Conservation (phyloP, 2,888 invertebrate genomes). For the Acronicta aceris region DNA sequence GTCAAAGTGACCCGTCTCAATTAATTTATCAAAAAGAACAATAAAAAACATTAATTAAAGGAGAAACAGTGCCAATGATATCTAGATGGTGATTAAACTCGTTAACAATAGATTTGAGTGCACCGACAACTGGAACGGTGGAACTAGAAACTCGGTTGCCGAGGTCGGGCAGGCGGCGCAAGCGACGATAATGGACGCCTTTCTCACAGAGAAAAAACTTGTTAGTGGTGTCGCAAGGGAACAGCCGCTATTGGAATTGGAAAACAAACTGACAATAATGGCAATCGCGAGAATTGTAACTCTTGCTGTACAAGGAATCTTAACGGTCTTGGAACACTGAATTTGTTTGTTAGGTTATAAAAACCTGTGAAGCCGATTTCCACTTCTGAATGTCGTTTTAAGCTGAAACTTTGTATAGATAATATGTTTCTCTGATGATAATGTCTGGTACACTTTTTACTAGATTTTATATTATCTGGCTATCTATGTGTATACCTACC, state of each 20-base stretch:
- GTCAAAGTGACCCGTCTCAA: constrained; percentile 13
- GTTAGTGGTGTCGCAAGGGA: constrained; percentile 61
- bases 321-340: constrained; percentile 39
- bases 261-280: constrained; percentile 57
- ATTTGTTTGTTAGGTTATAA: constrained; percentile 6
- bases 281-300: constrained; percentile 48
- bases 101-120: constrained; percentile 61
- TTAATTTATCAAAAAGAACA: constrained; percentile 25
- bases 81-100: constrained; percentile 55
- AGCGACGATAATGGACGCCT: constrained; percentile 66
- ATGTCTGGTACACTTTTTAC: background rate
- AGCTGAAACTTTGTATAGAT: background rate
- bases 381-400: background rate
- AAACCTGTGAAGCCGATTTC: background rate
- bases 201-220: constrained; percentile 75
- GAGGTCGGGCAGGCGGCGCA: constrained; percentile 63
- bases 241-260: constrained; percentile 53
- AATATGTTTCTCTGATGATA: background rate
- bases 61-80: constrained; percentile 50
- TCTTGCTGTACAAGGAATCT: constrained; percentile 49
- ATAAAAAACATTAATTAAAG: constrained; percentile 53
- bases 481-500: too few relatives aligned
- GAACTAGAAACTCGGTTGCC: constrained; percentile 44
- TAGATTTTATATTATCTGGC: background rate
- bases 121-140: constrained; percentile 55